phyloP scores from a whole-genome alignment of 2,113 vertebrate genomes.

The Protomyctophum bolini region DNA sequence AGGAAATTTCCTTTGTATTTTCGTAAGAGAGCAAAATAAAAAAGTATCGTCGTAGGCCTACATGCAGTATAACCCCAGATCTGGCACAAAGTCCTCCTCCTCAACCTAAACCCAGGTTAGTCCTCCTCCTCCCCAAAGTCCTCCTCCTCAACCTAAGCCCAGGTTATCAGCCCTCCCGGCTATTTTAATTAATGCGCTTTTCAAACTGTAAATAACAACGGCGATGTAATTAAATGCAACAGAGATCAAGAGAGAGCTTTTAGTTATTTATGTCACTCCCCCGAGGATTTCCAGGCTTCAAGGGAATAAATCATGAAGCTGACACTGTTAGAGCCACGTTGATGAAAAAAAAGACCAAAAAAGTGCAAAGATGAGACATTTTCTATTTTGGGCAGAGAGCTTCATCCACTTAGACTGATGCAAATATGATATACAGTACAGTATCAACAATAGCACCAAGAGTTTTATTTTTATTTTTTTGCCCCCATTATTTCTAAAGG shows the following conservation, averaged over 20 bases:
- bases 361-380: background rate
- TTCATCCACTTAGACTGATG: background rate
- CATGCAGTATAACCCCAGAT: background rate
- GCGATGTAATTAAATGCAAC: conserved; percentile 29
- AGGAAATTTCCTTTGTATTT: background rate
- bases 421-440: background rate
- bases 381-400: conserved; percentile 7
- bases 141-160: background rate
- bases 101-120: background rate
- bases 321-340: conserved; percentile 15
- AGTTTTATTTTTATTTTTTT: background rate
- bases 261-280: conserved; percentile 41
- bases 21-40: background rate
- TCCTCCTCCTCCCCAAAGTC: background rate
- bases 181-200: conserved; percentile 33
- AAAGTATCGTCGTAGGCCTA: background rate
- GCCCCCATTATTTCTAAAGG: no score
- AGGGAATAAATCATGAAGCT: conserved; percentile 46
- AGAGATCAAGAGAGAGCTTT: conserved; percentile 30
- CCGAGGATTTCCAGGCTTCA: conserved; percentile 9
- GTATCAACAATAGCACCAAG: background rate
- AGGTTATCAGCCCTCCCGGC: conserved; percentile 8
- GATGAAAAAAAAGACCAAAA: conserved; percentile 5
- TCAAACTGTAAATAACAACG: conserved; percentile 33
- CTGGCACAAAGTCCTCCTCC: no score